Conservation (phyloP, 2,797 vertebrate species). For the Fringilla coelebs region DNA sequence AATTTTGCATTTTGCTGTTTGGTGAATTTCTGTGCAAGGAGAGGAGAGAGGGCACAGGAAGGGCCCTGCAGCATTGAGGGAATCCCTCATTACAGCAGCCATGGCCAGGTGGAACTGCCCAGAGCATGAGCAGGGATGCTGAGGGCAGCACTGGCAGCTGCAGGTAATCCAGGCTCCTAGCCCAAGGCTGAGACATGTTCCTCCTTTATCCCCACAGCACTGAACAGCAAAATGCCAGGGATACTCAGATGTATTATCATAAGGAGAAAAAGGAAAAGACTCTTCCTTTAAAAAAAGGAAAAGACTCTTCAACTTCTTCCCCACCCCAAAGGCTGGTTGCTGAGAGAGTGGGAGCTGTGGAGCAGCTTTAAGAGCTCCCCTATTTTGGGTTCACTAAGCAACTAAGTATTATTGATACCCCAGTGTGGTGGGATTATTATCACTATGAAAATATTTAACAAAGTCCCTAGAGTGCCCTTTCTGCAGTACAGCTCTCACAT, state of each 20-base stretch:
- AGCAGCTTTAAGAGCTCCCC: not conserved
- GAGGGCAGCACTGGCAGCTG: not conserved
- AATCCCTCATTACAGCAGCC: not conserved
- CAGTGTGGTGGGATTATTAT: not conserved
- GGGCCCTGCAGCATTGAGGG: not conserved
- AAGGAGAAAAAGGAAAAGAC: not conserved
- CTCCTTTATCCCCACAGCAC: not conserved
- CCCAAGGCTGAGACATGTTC: fast-evolving
- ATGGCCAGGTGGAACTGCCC: not conserved
- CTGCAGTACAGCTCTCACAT: not conserved
- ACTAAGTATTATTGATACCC: too few species aligned
- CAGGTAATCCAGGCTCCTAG: not conserved
- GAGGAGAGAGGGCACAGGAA: not conserved
- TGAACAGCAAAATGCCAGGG: not conserved
- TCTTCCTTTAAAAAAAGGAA: not conserved
- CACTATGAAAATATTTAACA: not conserved
- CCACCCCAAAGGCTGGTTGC: not conserved
- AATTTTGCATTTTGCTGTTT: not conserved
- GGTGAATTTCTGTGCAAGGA: not conserved
- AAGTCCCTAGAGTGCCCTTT: not conserved
- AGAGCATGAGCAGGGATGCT: not conserved
- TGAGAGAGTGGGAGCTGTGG: fast-evolving
- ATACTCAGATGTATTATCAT: not conserved
- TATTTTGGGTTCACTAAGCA: not conserved
- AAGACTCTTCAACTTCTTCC: not conserved